Evolutionary conservation across 2,113 vertebrate species (phyloP), one percentile per base, ranked within the genome.

Genomic region (Vulpes lagopus): DNA sequence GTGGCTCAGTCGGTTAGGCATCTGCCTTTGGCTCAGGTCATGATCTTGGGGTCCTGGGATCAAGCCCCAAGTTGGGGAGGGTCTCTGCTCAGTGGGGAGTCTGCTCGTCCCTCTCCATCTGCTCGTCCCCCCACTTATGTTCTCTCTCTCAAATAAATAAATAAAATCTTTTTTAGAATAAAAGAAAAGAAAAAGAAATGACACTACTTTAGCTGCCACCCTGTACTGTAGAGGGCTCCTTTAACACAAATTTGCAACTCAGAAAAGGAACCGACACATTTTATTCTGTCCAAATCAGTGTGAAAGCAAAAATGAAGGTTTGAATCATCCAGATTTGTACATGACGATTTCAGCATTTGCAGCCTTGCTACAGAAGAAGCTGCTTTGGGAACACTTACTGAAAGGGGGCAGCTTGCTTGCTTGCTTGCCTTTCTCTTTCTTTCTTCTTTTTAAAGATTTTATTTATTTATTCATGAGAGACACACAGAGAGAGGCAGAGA

Each of bases 241-340:
- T 83, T 65, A 38, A 79, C 62, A 55, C 2, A 16, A 62, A 38
- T 17, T 49, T 27, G 27, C 49, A 92, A 20, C 53, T 55, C 82
- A 9, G 10, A 27, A 53, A 76, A 83, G n/a, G 57, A 27, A 30
- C 49, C 4, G 25, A 17, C 4, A 4, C 16, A 43, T 59, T 92
- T 64, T 59, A 23, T 35, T 85, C 64, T 97, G 82, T 27, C 9
- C 51, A 57, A 51, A 60, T 79, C 67, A 78, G 4, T 27, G 32
- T 65, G 51, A 81, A 94, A 35, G 25, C 30, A 53, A 90, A 94
- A 71, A 35, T 7, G 11, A 91, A 89, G 49, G 11, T 81, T 59
- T 60, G 25, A 67, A 57, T 96, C 23, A 96, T 67, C 95, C 15
- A 7, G 43, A 79, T 83, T 43, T 82, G 8, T 67, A 64, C 43